Conservation (phyloP, 1,140 invertebrate genomes). For the Drosophila mayri region DNA sequence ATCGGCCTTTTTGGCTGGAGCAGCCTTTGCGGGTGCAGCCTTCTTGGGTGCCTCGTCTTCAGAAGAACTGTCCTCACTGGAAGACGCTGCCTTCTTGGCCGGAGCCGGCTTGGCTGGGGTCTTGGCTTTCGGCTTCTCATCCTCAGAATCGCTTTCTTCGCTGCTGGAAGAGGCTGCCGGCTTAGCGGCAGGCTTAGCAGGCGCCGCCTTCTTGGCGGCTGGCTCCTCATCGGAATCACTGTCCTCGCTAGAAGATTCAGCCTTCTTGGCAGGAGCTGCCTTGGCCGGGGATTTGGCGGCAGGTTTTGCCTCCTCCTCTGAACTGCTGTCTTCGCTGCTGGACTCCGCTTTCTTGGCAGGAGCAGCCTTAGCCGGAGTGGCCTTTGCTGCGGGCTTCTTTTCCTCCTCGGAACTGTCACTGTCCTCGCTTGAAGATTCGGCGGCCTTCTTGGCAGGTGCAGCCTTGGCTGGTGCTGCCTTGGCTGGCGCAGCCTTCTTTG, state of each 20-base stretch:
- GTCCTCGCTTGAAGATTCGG: conserved; percentile 28
- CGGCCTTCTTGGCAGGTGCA: conserved; percentile 51
- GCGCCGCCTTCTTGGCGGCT: conserved; percentile 45
- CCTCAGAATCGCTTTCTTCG: conserved; percentile 56
- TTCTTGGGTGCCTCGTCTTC: conserved; percentile 52
- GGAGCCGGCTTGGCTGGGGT: conserved; percentile 32
- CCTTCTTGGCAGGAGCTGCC: conserved; percentile 56
- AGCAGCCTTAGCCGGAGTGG: conserved; percentile 31
- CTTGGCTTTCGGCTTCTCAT: conserved; percentile 46
- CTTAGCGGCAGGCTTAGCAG: conserved; percentile 35
- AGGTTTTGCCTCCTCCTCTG: conserved; percentile 58
- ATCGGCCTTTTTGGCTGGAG: conserved; percentile 37
- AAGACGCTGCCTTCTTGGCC: conserved; percentile 51
- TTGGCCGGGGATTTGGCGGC: conserved; percentile 57
- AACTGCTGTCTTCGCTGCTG: conserved; percentile 66
- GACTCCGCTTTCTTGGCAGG: conserved; percentile 37
- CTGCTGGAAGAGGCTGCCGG: conserved; percentile 32
- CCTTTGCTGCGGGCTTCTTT: conserved; percentile 37
- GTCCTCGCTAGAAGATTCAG: conserved; percentile 73
- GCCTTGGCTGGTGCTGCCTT: conserved; percentile 31
- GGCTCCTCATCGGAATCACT: conserved; percentile 47
- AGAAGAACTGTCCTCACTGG: conserved; percentile 81
- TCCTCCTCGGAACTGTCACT: conserved; percentile 50
- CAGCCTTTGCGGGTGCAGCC: conserved; percentile 42
- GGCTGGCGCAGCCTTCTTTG: conserved; percentile 49